These are phyloP conservation scores for Alcedo quadribrachys DNA, from an alignment of 2,797 vertebrate genomes.

Conservation along the genomic window DNA sequence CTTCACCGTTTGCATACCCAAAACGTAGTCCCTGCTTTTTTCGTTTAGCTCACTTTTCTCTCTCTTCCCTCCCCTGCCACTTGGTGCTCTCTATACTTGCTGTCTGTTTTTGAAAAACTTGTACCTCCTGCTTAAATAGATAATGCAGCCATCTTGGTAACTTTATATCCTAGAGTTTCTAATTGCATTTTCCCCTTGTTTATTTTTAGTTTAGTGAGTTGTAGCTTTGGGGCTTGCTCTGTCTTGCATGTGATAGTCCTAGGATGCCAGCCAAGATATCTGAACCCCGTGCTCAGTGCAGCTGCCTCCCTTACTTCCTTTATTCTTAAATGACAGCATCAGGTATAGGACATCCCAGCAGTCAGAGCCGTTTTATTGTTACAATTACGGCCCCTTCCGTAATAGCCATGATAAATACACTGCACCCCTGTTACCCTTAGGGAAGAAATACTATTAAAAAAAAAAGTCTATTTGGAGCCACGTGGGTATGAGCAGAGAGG, in stretches of 20 bases:
- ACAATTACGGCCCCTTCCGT: slow-evolving; percentile 59
- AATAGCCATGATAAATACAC: slow-evolving; percentile 56
- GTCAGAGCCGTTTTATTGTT: slow-evolving; percentile 60
- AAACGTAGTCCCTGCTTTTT: slow-evolving; percentile 43
- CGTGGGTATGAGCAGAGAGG: slow-evolving; percentile 12
- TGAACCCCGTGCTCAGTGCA: background rate
- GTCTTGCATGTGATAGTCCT: slow-evolving; percentile 66
- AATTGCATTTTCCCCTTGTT: slow-evolving; percentile 71
- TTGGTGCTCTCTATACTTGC: slow-evolving; percentile 60
- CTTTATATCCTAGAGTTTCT: slow-evolving; percentile 75
- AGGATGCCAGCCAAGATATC: slow-evolving; percentile 63
- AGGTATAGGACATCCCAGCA: slow-evolving; percentile 65
- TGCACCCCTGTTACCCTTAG: slow-evolving; percentile 54
- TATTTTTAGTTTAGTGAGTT: slow-evolving; percentile 76
- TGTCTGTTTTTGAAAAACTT: slow-evolving; percentile 49
- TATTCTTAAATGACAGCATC: slow-evolving; percentile 58
- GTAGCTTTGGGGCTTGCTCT: slow-evolving; percentile 67
- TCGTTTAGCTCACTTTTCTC: background rate
- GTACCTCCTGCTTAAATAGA: slow-evolving; percentile 66
- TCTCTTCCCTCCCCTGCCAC: slow-evolving; percentile 48
- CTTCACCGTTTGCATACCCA: slow-evolving; percentile 47
- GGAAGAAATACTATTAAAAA: slow-evolving; percentile 40
- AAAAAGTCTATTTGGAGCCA: slow-evolving; percentile 29
- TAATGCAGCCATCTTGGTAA: slow-evolving; percentile 76
- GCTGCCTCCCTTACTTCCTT: slow-evolving; percentile 51